Conservation (phyloP, 2,888 invertebrate genomes). For the Eilema caniola region DNA sequence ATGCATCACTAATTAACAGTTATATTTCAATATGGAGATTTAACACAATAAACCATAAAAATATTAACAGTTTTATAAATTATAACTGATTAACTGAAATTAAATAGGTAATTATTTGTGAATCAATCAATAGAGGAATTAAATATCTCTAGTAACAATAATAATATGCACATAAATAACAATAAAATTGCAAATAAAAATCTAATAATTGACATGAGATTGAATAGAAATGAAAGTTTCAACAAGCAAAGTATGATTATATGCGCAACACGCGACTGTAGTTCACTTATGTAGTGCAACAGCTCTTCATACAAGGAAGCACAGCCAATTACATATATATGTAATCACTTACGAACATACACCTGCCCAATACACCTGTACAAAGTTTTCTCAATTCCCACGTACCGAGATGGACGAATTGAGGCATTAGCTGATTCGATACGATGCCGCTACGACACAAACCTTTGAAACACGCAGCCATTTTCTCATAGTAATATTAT, state of each 20-base stretch:
- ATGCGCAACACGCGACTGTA: neutral
- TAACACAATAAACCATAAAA: too few relatives aligned
- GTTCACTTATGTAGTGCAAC: conserved; percentile 10
- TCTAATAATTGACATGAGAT: too few relatives aligned
- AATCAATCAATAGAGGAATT: too few relatives aligned
- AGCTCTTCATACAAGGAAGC: conserved; percentile 10
- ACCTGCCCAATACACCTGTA: conserved; percentile 41
- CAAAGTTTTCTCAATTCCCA: conserved; percentile 49
- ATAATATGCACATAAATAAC: too few relatives aligned
- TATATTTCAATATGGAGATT: too few relatives aligned
- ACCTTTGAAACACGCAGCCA: conserved; percentile 47
- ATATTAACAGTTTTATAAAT: too few relatives aligned
- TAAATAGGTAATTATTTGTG: too few relatives aligned
- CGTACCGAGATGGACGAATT: conserved; percentile 43
- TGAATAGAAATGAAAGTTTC: too few relatives aligned
- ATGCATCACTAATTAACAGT: too few relatives aligned
- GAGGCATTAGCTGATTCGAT: conserved; percentile 50
- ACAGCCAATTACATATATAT: conserved; percentile 6
- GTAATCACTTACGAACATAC: conserved; percentile 17
- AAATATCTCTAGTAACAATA: too few relatives aligned
- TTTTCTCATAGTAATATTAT: conserved; percentile 22
- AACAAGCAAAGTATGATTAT: neutral
- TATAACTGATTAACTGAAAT: too few relatives aligned
- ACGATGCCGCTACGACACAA: conserved; percentile 51
- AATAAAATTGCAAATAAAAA: too few relatives aligned